Conservation (phyloP, 2,797 vertebrate species). For the Fistularia commersonii region DNA sequence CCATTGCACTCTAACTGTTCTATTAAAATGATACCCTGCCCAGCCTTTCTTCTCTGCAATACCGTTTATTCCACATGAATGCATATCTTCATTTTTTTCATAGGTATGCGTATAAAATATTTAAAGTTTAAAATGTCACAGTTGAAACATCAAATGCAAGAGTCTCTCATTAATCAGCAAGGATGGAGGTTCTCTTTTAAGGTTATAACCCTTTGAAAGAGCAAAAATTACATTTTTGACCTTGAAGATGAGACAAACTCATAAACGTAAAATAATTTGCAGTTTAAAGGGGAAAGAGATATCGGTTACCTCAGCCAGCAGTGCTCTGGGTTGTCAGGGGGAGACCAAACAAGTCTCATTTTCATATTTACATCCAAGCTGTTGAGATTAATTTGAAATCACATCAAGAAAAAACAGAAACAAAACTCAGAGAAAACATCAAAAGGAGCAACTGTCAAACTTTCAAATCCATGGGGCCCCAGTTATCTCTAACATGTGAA, state of each 20-base stretch:
- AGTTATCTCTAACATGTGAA: conserved; percentile 70
- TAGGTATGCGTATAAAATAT: conserved; percentile 87
- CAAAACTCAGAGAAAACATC: conserved; percentile 82
- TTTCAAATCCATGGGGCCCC: conserved; percentile 75
- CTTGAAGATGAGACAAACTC: conserved; percentile 90
- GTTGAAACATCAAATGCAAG: conserved; percentile 85
- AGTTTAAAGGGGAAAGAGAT: conserved; percentile 84
- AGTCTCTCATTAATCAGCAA: conserved; percentile 84
- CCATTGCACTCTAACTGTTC: conserved; percentile 84
- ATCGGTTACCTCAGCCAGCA: conserved; percentile 77
- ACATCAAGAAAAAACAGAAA: conserved; percentile 76
- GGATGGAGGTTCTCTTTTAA: conserved; percentile 85
- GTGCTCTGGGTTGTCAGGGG: conserved; percentile 57
- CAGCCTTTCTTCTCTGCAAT: conserved; percentile 80
- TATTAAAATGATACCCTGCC: conserved; percentile 82
- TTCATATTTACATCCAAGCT: conserved; percentile 81
- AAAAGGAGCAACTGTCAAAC: conserved; percentile 77
- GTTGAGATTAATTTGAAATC: conserved; percentile 82
- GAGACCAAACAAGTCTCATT: conserved; percentile 82
- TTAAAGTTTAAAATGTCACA: conserved; percentile 88
- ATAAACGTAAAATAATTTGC: conserved; percentile 88
- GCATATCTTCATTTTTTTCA: conserved; percentile 82
- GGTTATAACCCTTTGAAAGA: conserved; percentile 90
- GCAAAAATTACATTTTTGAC: conserved; percentile 89
- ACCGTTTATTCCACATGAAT: conserved; percentile 88